These are phyloP conservation scores for Lutjanus erythropterus DNA, from an alignment of 2,113 vertebrate genomes.

Conservation along the genomic window DNA sequence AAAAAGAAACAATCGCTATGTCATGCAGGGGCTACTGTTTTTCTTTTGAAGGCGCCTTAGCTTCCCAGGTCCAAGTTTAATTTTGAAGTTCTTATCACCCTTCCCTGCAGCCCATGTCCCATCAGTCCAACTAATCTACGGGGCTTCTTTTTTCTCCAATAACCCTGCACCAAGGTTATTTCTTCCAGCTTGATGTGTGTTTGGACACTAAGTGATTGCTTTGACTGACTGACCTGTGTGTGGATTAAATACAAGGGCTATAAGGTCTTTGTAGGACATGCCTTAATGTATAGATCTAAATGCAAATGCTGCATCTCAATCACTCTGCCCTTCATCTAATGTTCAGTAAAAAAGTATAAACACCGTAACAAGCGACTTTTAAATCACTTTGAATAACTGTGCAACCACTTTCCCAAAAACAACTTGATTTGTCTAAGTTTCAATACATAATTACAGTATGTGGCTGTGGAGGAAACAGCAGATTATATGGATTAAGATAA, in stretches of 20 bases:
- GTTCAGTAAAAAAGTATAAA: background rate
- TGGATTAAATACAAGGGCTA: constrained; percentile 34
- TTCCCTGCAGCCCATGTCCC: constrained; percentile 56
- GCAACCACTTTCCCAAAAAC: background rate
- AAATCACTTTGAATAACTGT: background rate
- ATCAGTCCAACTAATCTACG: constrained; percentile 78
- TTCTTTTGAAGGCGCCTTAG: constrained; percentile 56
- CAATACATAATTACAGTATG: background rate
- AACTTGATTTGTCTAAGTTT: background rate
- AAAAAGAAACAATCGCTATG: constrained; percentile 75
- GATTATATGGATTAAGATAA: constrained; percentile 6
- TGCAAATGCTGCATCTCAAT: constrained; percentile 28
- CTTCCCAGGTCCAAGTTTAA: constrained; percentile 71
- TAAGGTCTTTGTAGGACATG: constrained; percentile 31
- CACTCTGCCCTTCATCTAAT: constrained; percentile 3
- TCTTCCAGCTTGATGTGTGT: constrained; percentile 55
- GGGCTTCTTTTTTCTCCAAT: constrained; percentile 64
- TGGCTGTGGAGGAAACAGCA: constrained; percentile 1
- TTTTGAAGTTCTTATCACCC: constrained; percentile 81
- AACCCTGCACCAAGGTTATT: constrained; percentile 66
- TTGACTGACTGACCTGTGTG: constrained; percentile 44
- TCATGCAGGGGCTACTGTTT: constrained; percentile 64
- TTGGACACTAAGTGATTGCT: constrained; percentile 52
- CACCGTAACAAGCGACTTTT: background rate
- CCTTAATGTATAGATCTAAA: constrained; percentile 30